Evolutionary conservation across 2,888 invertebrate genomes (phyloP).

Genomic region (Lamellibrachia satsuma): DNA sequence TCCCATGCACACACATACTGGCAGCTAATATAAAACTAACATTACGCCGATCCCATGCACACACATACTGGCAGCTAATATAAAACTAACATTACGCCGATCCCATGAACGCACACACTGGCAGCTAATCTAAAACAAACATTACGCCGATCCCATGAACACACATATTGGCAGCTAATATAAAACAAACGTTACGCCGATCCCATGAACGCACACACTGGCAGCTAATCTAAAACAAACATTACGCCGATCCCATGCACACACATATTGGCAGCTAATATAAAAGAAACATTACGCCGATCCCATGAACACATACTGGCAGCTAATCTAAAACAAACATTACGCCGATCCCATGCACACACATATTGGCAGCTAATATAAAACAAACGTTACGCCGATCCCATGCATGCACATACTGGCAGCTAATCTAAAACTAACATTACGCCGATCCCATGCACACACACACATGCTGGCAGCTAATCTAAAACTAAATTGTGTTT

Average conservation of each 20-base stretch:
- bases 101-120: background rate
- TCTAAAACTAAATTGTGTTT: background rate
- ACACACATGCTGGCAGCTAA: background rate
- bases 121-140: background rate
- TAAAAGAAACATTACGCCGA: background rate
- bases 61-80: background rate
- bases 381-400: background rate
- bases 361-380: background rate
- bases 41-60: background rate
- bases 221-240: background rate
- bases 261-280: background rate
- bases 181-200: background rate
- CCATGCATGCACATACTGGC: background rate
- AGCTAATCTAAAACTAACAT: background rate
- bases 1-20: background rate
- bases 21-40: background rate
- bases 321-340: background rate
- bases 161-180: background rate
- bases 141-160: background rate
- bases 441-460: background rate
- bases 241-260: background rate
- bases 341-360: background rate
- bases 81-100: background rate
- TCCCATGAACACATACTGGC: background rate
- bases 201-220: background rate